Percentiles rank a stretch among this genome's conserved stretches.
Evolutionary conservation across 2,797 vertebrate genomes (phyloP).

Genomic region (Molossus molossus): DNA sequence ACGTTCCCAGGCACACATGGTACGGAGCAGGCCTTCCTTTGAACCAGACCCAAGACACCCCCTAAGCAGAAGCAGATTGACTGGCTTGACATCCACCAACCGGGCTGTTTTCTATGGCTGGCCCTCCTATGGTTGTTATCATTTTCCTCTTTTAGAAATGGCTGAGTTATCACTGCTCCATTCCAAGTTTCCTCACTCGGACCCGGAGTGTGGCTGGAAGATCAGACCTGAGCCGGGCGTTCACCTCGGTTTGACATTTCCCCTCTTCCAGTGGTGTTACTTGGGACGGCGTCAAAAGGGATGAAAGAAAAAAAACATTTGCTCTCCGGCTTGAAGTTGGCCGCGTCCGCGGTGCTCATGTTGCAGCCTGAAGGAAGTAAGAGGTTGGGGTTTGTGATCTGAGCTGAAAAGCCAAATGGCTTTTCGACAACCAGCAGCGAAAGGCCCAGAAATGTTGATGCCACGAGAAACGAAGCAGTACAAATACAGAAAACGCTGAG

Average conservation of each 20-base stretch:
- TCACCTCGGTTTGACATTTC: constrained; percentile 79
- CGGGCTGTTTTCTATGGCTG: constrained; percentile 66
- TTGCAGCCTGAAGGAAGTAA: constrained; percentile 78
- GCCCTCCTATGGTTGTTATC: constrained; percentile 59
- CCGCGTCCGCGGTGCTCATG: constrained; percentile 68
- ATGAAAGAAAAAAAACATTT: constrained; percentile 74
- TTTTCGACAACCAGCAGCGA: constrained; percentile 46
- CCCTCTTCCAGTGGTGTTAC: constrained; percentile 54
- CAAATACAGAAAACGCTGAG: constrained; percentile 57
- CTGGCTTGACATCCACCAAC: background rate
- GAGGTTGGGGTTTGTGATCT: constrained; percentile 74
- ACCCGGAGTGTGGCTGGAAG: background rate
- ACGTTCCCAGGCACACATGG: constrained; percentile 45
- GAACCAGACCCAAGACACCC: constrained; percentile 19
- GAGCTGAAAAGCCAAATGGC: constrained; percentile 77
- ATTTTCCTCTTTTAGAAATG: constrained; percentile 79
- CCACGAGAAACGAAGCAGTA: constrained; percentile 49
- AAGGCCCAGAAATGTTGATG: constrained; percentile 74
- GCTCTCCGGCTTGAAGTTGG: constrained; percentile 69
- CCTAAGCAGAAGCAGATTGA: constrained; percentile 50
- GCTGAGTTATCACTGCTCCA: constrained; percentile 65
- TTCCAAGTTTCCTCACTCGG: constrained; percentile 38
- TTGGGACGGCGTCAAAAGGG: constrained; percentile 77
- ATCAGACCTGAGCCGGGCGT: constrained; percentile 28
- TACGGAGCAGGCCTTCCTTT: background rate